These are phyloP conservation scores for Vidua chalybeata DNA, from an alignment of 2,113 vertebrate genomes.

Conservation along the genomic window DNA sequence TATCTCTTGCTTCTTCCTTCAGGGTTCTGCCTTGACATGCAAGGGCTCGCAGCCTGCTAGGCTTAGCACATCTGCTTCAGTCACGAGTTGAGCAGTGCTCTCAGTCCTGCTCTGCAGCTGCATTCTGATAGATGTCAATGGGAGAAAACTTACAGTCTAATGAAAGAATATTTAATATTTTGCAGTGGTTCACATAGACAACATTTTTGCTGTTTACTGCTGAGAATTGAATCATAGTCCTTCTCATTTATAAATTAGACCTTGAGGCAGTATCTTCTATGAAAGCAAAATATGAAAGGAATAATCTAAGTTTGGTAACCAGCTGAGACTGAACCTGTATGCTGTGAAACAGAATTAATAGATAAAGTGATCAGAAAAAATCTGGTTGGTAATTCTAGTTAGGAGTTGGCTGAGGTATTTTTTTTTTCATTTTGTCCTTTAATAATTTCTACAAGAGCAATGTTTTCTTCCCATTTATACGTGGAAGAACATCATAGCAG, in stretches of 20 bases:
- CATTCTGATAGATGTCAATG: not conserved
- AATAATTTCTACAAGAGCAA: not conserved
- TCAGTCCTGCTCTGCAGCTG: not conserved
- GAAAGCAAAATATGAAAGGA: slow-evolving; percentile 1
- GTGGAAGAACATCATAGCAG: not conserved
- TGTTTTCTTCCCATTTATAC: not conserved
- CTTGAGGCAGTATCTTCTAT: not conserved
- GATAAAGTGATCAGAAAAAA: not conserved
- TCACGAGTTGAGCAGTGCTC: not conserved
- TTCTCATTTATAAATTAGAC: slow-evolving; percentile 21
- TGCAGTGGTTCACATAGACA: not conserved
- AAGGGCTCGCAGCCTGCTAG: not conserved
- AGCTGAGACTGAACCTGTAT: not conserved
- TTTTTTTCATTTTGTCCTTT: not conserved
- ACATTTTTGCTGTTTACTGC: not conserved
- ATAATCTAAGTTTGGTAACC: not conserved
- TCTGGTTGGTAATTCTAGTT: not conserved
- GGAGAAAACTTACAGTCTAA: not conserved
- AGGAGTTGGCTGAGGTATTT: not conserved
- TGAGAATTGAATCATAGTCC: not conserved
- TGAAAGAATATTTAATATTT: not conserved
- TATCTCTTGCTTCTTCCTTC: not conserved
- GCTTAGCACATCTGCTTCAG: not conserved
- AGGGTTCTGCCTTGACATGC: not conserved
- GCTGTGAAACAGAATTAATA: not conserved